Evolutionary conservation across 2,888 invertebrate species (phyloP).

Genomic region (Blastobasis lacticolella): DNA sequence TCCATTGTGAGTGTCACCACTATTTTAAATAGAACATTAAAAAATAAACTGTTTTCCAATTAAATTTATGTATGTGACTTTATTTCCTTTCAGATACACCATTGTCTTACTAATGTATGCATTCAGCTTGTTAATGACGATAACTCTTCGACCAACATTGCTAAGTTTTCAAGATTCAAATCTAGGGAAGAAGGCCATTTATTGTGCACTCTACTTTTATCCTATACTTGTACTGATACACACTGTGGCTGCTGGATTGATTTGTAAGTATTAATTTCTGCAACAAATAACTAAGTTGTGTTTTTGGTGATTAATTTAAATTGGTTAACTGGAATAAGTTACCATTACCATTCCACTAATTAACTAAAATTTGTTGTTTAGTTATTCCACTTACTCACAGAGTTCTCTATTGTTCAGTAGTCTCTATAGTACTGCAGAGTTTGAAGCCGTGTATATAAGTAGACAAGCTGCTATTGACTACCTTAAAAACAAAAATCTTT

Average conservation of each 20-base stretch:
- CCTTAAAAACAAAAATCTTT: slow-evolving; percentile 6
- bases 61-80: background rate
- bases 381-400: no score
- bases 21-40: no score
- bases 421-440: no score
- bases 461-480: no score
- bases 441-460: no score
- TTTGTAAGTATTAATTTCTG: slow-evolving; percentile 78
- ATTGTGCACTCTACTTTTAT: slow-evolving; percentile 95
- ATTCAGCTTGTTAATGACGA: slow-evolving; percentile 84
- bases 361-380: no score
- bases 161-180: slow-evolving; percentile 78
- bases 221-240: slow-evolving; percentile 91
- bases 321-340: no score
- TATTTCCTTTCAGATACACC: slow-evolving; percentile 81
- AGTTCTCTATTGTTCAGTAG: no score
- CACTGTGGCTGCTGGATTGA: slow-evolving; percentile 90
- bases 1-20: slow-evolving; percentile 84
- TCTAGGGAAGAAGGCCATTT: slow-evolving; percentile 86
- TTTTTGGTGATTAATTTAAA: no score
- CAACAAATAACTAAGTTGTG: no score
- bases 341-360: no score
- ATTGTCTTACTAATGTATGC: slow-evolving; percentile 93
- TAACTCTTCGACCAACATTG: slow-evolving; percentile 84
- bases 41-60: background rate